phyloP scores from a whole-genome alignment of 2,113 vertebrate species.

The Brevimyrus niger region DNA sequence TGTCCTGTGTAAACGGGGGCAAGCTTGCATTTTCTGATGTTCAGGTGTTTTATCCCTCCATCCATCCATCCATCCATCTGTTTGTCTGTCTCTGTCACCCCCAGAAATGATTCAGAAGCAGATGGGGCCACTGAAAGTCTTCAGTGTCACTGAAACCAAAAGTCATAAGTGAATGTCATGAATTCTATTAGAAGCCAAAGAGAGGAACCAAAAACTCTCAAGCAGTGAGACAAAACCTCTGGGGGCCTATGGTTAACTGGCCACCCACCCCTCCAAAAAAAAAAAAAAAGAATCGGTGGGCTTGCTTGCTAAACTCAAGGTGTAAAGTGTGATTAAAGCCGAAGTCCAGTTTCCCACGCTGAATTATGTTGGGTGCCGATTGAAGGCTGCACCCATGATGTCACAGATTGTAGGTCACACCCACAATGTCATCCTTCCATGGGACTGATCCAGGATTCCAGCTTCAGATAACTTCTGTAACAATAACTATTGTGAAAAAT shows the following conservation, averaged over 20 bases:
- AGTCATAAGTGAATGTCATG: background rate
- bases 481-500: background rate
- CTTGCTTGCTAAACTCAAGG: background rate
- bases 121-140: background rate
- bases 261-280: too few relatives aligned
- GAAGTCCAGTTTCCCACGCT: background rate
- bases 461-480: background rate
- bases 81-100: background rate
- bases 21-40: background rate
- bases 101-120: background rate
- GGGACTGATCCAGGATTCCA: background rate
- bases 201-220: background rate
- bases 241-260: background rate
- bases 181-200: background rate
- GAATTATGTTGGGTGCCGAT: background rate
- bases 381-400: background rate
- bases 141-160: background rate
- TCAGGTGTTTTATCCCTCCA: background rate
- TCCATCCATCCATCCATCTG: background rate
- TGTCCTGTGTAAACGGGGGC: background rate
- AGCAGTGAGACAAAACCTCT: background rate
- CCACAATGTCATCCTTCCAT: background rate
- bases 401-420: background rate
- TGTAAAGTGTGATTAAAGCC: background rate
- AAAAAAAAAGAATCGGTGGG: background rate